Evolutionary conservation across 92 coral and sea anemone genomes (phyloP).

Genomic region (Anthopleura xanthogrammica): DNA sequence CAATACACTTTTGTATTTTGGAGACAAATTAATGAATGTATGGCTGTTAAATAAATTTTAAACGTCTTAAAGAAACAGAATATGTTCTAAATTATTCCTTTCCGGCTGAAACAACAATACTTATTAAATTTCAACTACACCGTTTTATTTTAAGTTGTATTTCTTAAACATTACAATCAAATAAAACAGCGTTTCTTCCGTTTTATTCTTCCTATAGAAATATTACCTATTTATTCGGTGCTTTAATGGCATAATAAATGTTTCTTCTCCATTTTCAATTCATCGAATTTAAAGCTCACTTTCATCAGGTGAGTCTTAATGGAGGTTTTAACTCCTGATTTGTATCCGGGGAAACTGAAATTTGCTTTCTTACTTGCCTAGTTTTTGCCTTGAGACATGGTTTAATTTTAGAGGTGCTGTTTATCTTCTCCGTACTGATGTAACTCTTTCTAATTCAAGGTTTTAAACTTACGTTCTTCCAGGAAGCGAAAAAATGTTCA

Average conservation of each 20-base stretch:
- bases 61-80: constrained; percentile 8
- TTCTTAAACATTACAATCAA: neutral
- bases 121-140: neutral
- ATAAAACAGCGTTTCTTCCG: neutral
- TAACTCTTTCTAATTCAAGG: neutral
- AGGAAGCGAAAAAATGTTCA: constrained; percentile 7
- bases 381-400: neutral
- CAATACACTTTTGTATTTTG: constrained; percentile 23
- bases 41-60: constrained; percentile 20
- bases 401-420: neutral
- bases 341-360: constrained; percentile 28
- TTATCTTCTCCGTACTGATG: neutral
- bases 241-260: neutral
- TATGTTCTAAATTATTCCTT: constrained; percentile 5
- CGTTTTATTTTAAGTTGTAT: no score
- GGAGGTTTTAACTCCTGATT: neutral
- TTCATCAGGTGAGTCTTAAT: neutral
- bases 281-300: neutral
- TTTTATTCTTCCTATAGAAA: neutral
- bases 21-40: constrained; percentile 5
- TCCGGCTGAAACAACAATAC: constrained; percentile 16
- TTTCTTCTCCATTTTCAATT: neutral
- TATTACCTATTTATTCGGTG: neutral
- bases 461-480: neutral
- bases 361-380: neutral